Evolutionary conservation across 2,888 invertebrate species (phyloP), one percentile per base, ranked within the genome.

Genomic region (Andrena chrysosceles): DNA sequence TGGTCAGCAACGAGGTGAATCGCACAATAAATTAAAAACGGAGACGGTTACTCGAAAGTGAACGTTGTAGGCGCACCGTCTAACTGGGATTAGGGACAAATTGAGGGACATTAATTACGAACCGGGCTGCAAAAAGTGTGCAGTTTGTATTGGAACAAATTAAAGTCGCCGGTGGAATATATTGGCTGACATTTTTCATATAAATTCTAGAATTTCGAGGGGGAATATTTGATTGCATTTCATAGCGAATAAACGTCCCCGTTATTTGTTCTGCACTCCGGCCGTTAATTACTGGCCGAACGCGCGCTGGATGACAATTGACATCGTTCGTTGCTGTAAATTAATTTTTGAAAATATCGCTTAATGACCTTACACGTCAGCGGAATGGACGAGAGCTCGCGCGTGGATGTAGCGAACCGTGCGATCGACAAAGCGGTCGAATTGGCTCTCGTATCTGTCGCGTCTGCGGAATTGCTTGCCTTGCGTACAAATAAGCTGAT

Each of bases 401-500:
- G n/a, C 2, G 26, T 23, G 2, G 10, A 33, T 35, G 8, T 54
- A n/a, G 20, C 70, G 16, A 69, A 56, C 49, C 26, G 42, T 31
- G 23, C 23, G 26, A 16, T 6, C 20, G n/a, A 54, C 62, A 42
- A 49, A 33, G 49, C 26, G 31, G 54, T 16, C 23, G 33, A 69
- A 64, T 60, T 52, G 35, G 33, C 0, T 7, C 10, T 26, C 42
- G n/a, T 31, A 31, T 59, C 48, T 49, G 29, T 49, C 62, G 13
- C 33, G 52, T 54, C 75, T 49, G 16, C 7, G 4, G 35, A n/a
- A 10, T 48, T 10, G 13, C 52, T 31, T 23, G 31, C 33, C 59
- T 73, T 62, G 62, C 70, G 66, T 68, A 33, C 60, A 72, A 67
- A 69, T 75, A 69, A 84, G 75, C 83, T 78, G 68, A 83, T 82